Conservation (phyloP, 1,140 invertebrate species). For the Diplogasteroides magnus region DNA sequence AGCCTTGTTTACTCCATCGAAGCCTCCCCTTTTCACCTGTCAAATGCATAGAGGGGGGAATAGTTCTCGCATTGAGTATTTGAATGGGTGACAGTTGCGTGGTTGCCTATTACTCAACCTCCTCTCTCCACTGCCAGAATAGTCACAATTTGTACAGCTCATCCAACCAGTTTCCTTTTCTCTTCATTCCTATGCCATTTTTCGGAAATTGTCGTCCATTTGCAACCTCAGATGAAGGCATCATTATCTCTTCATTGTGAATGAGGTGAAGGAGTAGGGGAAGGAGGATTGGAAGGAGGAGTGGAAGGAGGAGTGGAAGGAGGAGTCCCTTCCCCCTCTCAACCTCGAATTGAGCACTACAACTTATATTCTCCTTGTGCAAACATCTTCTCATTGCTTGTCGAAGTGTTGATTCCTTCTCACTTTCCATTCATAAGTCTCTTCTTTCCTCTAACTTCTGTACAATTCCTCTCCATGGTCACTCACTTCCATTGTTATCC, state of each 20-base stretch:
- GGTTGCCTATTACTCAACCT: too few species aligned
- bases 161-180: not conserved
- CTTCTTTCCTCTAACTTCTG: not conserved
- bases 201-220: not conserved
- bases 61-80: too few species aligned
- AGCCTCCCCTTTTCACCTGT: not conserved
- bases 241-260: too few species aligned
- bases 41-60: too few species aligned
- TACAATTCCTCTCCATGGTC: not conserved
- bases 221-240: not conserved
- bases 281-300: not conserved
- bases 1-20: not conserved
- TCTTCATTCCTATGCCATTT: not conserved
- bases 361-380: too few species aligned
- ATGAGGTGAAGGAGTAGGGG: too few species aligned
- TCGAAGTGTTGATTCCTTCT: too few species aligned
- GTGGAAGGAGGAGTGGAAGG: not conserved
- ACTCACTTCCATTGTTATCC: not conserved
- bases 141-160: not conserved
- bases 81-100: too few species aligned
- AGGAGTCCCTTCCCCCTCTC: not conserved
- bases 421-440: too few species aligned
- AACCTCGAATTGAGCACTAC: too few species aligned
- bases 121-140: not conserved
- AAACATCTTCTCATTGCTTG: too few species aligned